A percentile compares a stretch with the other conserved stretches of the same genome.
Conservation (phyloP, 2,797 vertebrate species). For the Microcaecilia unicolor region DNA sequence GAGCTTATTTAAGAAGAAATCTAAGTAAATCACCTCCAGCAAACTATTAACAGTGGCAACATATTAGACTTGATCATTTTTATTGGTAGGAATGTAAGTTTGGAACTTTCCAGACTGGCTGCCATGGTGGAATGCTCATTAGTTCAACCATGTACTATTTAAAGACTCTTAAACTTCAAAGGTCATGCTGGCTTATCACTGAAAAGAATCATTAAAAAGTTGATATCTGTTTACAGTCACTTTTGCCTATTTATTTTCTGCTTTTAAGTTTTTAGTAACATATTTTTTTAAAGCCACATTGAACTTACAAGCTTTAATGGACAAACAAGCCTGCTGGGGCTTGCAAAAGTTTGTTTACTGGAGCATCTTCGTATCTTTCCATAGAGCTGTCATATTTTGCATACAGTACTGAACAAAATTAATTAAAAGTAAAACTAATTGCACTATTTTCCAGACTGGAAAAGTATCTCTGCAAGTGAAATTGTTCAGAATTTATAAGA, state of each 20-base stretch:
- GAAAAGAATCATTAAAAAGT: conserved; percentile 46
- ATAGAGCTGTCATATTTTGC: conserved; percentile 54
- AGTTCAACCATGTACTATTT: conserved; percentile 60
- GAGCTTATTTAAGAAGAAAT: conserved; percentile 94
- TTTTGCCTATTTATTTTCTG: conserved; percentile 68
- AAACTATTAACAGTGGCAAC: conserved; percentile 20
- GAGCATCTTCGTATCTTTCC: conserved; percentile 70
- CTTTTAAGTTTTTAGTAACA: conserved; percentile 43
- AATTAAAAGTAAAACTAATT: conserved; percentile 75
- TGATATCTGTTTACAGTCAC: conserved; percentile 59
- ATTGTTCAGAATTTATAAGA: conserved; percentile 51
- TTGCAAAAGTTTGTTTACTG: conserved; percentile 68
- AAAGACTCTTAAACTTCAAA: conserved; percentile 54
- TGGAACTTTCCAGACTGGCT: conserved; percentile 53
- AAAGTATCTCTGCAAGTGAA: conserved; percentile 67
- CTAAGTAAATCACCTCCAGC: conserved; percentile 47
- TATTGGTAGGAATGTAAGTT: conserved; percentile 75
- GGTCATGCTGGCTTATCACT: conserved; percentile 44
- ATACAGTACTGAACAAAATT: conserved; percentile 68
- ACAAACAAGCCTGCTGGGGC: conserved; percentile 57
- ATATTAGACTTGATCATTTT: conserved; percentile 24
- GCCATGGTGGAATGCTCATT: conserved; percentile 60
- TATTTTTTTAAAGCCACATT: conserved; percentile 46
- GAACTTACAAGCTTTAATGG: conserved; percentile 61
- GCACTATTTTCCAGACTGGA: conserved; percentile 83